These are phyloP conservation scores for Drosophila anceps DNA, from an alignment of 2,888 invertebrate species.

Conservation along the genomic window DNA sequence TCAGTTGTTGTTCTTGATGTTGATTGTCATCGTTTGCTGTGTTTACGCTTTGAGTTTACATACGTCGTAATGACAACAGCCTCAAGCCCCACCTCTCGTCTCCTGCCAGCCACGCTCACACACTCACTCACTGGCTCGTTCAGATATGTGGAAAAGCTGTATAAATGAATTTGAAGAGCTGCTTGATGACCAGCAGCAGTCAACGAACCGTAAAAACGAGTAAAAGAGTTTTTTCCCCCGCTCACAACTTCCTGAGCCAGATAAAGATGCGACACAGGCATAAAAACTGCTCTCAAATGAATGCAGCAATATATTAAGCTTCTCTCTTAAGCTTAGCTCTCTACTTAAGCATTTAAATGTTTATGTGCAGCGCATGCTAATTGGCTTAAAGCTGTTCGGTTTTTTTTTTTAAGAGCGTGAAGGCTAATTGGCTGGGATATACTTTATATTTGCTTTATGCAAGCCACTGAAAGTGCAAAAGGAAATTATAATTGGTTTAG, in stretches of 20 bases:
- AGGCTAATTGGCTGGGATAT: neutral
- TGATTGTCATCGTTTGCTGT: constrained; percentile 60
- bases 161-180: constrained; percentile 48
- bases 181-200: constrained; percentile 55
- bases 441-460: neutral
- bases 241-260: constrained; percentile 15
- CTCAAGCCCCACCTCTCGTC: constrained; percentile 11
- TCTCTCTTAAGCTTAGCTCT: neutral
- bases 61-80: constrained; percentile 61
- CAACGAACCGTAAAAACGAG: constrained; percentile 60
- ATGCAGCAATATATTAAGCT: constrained; percentile 1
- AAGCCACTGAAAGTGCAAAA: neutral
- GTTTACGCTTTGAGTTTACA: constrained; percentile 68
- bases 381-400: neutral
- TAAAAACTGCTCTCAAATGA: neutral
- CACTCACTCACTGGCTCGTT: too few species aligned
- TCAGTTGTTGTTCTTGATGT: constrained; percentile 61
- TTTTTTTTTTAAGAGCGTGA: neutral
- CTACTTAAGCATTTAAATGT: neutral
- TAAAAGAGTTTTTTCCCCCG: constrained; percentile 28
- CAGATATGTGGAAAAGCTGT: constrained; percentile 15
- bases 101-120: neutral
- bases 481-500: neutral
- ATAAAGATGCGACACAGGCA: constrained; percentile 15
- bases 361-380: neutral